Conservation (phyloP, 2,113 vertebrate genomes). For the Otis tarda region DNA sequence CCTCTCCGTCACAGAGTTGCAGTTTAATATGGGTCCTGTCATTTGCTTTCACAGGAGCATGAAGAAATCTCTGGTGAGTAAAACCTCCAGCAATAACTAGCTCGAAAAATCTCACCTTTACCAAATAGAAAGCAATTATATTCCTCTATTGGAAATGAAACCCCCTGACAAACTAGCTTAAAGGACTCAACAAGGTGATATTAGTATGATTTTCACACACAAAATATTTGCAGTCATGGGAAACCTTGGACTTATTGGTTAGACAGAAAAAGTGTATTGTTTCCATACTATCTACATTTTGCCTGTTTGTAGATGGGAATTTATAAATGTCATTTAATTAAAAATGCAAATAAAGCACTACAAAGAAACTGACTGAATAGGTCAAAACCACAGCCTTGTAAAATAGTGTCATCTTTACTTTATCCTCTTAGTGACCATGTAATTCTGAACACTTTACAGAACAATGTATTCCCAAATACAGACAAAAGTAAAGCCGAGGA, state of each 20-base stretch:
- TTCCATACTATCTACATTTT: neutral
- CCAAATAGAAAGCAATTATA: constrained; percentile 12
- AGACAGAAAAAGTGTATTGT: neutral
- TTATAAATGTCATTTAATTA: neutral
- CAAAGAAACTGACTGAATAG: neutral
- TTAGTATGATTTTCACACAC: neutral
- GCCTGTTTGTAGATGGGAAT: neutral
- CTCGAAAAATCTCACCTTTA: neutral
- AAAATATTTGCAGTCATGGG: neutral
- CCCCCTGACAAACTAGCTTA: neutral
- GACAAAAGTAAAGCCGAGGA: neutral
- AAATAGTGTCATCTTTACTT: neutral
- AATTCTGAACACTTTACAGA: neutral
- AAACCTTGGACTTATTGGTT: neutral
- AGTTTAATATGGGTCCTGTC: constrained; percentile 42
- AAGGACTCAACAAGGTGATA: neutral
- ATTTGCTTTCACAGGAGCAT: neutral
- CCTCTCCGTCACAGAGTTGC: neutral
- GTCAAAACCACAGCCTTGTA: neutral
- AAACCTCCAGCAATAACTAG: neutral
- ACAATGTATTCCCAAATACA: neutral
- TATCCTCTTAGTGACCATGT: neutral
- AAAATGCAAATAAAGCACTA: neutral
- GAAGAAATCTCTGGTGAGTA: constrained; percentile 1
- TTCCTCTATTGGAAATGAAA: constrained; percentile 15